Conservation (phyloP, 2,797 vertebrate species). For the Sebastes kiyomatsui region DNA sequence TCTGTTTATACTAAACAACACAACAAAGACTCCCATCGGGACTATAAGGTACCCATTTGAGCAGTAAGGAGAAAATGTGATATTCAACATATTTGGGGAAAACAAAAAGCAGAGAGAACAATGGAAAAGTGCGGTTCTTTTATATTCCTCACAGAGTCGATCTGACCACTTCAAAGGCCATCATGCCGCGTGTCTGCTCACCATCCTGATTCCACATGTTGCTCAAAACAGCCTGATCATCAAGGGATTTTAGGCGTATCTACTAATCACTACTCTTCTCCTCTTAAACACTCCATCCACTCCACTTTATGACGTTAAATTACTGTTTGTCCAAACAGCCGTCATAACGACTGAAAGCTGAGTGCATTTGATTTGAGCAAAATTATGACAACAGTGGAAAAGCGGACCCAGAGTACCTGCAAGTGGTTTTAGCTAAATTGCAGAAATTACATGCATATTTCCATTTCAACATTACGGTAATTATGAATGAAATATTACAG, state of each 20-base stretch:
- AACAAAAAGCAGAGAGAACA: slow-evolving; percentile 52
- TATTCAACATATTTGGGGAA: slow-evolving; percentile 36
- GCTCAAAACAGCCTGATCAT: slow-evolving; percentile 51
- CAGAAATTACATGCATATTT: slow-evolving; percentile 32
- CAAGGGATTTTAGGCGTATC: slow-evolving; percentile 54
- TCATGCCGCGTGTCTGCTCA: slow-evolving; percentile 30
- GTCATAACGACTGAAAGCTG: slow-evolving; percentile 17
- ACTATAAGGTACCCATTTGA: slow-evolving; percentile 1
- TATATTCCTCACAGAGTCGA: slow-evolving; percentile 52
- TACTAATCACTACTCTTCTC: slow-evolving; percentile 57
- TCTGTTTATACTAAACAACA: slow-evolving; percentile 45
- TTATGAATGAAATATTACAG: slow-evolving; percentile 42
- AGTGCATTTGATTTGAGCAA: slow-evolving; percentile 19
- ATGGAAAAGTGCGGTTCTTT: slow-evolving; percentile 38
- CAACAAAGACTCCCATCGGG: slow-evolving; percentile 46
- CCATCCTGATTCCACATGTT: slow-evolving; percentile 62
- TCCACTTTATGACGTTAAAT: slow-evolving; percentile 46
- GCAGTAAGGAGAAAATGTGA: slow-evolving; percentile 37
- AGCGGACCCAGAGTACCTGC: slow-evolving; percentile 1
- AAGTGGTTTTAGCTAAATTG: slow-evolving; percentile 26
- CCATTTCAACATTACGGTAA: slow-evolving; percentile 31
- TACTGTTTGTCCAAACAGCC: slow-evolving; percentile 49
- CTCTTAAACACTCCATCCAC: slow-evolving; percentile 32
- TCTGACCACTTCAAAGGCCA: slow-evolving; percentile 75
- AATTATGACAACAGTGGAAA: slow-evolving; percentile 20